A percentile compares a stretch with the other conserved stretches of the same genome.
Evolutionary conservation across 2,888 invertebrate species (phyloP).

Genomic region (Phengaris arion): DNA sequence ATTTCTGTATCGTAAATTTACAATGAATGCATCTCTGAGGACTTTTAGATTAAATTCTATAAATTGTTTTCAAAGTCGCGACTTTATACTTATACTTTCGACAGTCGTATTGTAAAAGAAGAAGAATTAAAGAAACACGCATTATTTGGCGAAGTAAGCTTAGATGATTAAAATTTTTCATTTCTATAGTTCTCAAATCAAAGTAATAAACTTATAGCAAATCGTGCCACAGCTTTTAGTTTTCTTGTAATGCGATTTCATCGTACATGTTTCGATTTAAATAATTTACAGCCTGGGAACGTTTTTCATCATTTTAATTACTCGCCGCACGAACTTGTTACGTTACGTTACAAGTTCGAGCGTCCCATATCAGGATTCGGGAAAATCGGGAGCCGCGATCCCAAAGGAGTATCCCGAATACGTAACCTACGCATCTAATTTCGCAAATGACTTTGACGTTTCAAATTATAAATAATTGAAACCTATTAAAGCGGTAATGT

Average conservation of each 20-base stretch:
- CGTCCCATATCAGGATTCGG: neutral
- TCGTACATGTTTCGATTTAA: too few relatives aligned
- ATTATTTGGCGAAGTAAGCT: too few relatives aligned
- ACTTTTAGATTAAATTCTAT: neutral
- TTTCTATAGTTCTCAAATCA: too few relatives aligned
- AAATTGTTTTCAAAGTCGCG: neutral
- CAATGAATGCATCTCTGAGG: neutral
- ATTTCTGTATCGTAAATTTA: slow-evolving; percentile 17
- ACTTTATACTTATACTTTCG: neutral
- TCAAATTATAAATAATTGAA: slow-evolving; percentile 12
- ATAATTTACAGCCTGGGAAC: neutral
- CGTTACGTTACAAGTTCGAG: too few relatives aligned
- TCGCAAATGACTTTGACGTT: neutral
- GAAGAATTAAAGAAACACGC: too few relatives aligned
- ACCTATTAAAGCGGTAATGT: neutral
- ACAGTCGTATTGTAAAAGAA: too few relatives aligned
- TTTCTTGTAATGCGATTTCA: neutral
- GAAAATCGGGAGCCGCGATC: neutral
- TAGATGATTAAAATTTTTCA: too few relatives aligned
- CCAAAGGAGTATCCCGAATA: neutral
- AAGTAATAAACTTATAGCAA: too few relatives aligned
- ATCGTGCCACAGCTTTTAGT: neutral
- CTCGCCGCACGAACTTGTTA: neutral
- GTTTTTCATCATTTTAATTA: slow-evolving; percentile 4
- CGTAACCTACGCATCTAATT: neutral